phyloP scores from a whole-genome alignment of 2,113 vertebrate species.

The Lagopus leucura region DNA sequence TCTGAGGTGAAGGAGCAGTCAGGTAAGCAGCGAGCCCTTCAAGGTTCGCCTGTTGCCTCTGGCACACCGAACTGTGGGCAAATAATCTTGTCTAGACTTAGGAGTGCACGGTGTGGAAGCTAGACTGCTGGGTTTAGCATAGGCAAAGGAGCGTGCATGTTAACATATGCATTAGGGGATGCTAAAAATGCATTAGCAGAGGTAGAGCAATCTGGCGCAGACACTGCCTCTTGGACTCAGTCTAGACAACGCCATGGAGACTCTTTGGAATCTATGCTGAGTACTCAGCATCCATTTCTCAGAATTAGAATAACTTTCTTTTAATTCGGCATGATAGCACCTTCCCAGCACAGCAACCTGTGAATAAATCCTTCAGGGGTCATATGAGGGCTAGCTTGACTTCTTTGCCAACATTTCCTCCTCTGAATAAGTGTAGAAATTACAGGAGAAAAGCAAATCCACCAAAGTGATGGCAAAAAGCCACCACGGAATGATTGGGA shows the following conservation, averaged over 20 bases:
- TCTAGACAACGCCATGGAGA: not conserved
- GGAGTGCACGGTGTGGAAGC: not conserved
- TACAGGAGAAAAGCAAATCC: not conserved
- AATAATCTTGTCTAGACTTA: not conserved
- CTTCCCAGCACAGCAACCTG: not conserved
- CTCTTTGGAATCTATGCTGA: not conserved
- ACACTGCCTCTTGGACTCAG: not conserved
- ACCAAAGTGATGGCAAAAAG: not conserved
- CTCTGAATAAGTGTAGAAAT: not conserved
- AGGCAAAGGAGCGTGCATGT: not conserved
- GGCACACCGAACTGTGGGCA: not conserved
- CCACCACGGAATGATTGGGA: not conserved
- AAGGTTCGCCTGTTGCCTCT: not conserved
- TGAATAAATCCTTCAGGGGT: not conserved
- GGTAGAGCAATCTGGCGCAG: not conserved
- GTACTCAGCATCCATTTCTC: not conserved
- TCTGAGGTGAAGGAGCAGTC: not conserved
- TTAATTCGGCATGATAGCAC: not conserved
- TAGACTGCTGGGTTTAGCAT: fast-evolving
- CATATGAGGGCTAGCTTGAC: not conserved
- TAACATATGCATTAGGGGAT: not conserved
- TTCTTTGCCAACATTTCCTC: not conserved
- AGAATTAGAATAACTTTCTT: not conserved
- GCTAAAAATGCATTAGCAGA: not conserved
- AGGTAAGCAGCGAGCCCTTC: fast-evolving